Percentiles rank a stretch among this genome's conserved stretches.
Conservation (phyloP, 2,113 vertebrate genomes). For the Scophthalmus maximus region DNA sequence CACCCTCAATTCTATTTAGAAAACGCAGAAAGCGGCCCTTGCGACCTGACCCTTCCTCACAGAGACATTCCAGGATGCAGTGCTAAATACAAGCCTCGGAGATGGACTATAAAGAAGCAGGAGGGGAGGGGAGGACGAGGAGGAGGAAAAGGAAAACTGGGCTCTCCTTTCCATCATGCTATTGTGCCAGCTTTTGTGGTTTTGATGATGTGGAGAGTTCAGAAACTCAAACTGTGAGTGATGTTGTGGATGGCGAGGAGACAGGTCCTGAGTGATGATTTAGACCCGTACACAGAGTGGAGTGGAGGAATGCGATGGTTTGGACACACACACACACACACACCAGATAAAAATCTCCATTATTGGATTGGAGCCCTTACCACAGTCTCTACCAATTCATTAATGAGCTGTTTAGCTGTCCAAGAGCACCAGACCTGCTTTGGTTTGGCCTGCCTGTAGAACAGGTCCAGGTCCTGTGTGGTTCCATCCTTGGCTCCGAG, state of each 20-base stretch:
- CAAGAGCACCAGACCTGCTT: slow-evolving; percentile 70
- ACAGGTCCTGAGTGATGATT: slow-evolving; percentile 62
- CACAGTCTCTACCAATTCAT: slow-evolving; percentile 76
- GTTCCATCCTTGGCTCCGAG: slow-evolving; percentile 55
- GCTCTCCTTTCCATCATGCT: slow-evolving; percentile 51
- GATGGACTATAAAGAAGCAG: slow-evolving; percentile 53
- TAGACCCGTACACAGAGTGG: slow-evolving; percentile 46
- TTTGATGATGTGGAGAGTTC: slow-evolving; percentile 64
- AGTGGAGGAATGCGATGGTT: slow-evolving; percentile 61
- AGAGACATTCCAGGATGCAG: slow-evolving; percentile 68
- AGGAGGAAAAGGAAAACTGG: slow-evolving; percentile 54
- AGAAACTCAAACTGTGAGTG: slow-evolving; percentile 62
- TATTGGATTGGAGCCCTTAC: slow-evolving; percentile 61
- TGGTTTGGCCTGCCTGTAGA: slow-evolving; percentile 64
- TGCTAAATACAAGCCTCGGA: slow-evolving; percentile 54
- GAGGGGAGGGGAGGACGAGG: slow-evolving; percentile 17
- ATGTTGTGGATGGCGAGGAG: slow-evolving; percentile 73
- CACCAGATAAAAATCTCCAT: slow-evolving; percentile 60
- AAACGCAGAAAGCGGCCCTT: slow-evolving; percentile 49
- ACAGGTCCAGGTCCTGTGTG: slow-evolving; percentile 67
- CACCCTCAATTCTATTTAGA: slow-evolving; percentile 48
- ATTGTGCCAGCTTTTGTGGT: slow-evolving; percentile 61
- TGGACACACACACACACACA: slow-evolving; percentile 36
- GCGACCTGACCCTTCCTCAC: slow-evolving; percentile 64
- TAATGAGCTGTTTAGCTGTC: slow-evolving; percentile 72